Evolutionary conservation across 2,113 vertebrate species (phyloP), one percentile per base, ranked within the genome.

Genomic region (Ciconia stormi): DNA sequence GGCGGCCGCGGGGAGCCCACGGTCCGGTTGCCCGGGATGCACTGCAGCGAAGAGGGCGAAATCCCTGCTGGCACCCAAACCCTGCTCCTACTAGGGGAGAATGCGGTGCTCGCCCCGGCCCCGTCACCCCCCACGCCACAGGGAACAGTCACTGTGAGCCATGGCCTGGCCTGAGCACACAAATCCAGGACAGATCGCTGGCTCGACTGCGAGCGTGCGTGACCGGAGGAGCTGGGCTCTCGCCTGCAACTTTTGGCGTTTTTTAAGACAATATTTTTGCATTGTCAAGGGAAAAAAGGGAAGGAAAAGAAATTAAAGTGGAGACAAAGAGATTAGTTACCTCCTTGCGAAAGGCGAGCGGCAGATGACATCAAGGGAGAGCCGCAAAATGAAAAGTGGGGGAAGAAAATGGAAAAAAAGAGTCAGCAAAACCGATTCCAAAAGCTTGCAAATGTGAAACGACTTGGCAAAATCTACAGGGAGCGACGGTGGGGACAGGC

Each of bases 21-120:
- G 2, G 16, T 3, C 27, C 1, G 5, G 19, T 38, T 38, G n/a
- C 56, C 56, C 1, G 5, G 21, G 13, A 5, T 5, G 20, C 69
- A 29, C 38, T 7, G 13, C 10, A 25, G 40, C 0, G 0, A 42
- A 6, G 27, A 36, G n/a, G 47, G 46, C 0, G 5, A 46, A 46
- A 62, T 4, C 32, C n/a, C 52, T 30, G 61, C 70, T 56, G 65
- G 18, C 18, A 34, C 44, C 69, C 76, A 30, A 49, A 10, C 20
- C 19, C 49, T n/a, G 32, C 47, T 55, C 19, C 81, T 32, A 0
- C 27, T 1, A 3, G 40, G 53, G 50, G 36, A 52, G 32, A 52
- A 8, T 0, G 1, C 6, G 32, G n/a, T 16, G 38, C 30, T n/a
- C 7, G 10, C 15, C 12, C 52, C 0, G 0, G 9, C 29, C 49